phyloP scores from a whole-genome alignment of 2,113 vertebrate species.

The Onychorhynchus coronatus region DNA sequence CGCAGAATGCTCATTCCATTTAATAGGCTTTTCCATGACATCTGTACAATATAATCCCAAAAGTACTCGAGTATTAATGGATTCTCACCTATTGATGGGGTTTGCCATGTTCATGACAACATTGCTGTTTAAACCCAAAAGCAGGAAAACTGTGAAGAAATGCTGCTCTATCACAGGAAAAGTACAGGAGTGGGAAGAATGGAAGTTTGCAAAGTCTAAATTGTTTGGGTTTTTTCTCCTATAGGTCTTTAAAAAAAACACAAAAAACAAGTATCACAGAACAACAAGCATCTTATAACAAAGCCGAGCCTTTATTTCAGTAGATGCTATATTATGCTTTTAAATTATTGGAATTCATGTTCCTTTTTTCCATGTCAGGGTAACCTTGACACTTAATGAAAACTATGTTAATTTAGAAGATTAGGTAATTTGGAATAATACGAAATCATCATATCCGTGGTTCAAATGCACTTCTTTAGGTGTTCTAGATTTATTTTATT shows the following conservation, averaged over 20 bases:
- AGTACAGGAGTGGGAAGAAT: background rate
- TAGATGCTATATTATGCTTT: slow-evolving; percentile 8
- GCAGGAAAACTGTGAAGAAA: background rate
- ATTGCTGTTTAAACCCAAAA: background rate
- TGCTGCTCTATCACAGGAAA: background rate
- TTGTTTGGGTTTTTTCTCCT: background rate
- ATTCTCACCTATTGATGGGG: background rate
- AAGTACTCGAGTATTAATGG: background rate
- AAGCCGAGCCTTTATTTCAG: slow-evolving; percentile 2
- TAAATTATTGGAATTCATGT: slow-evolving; percentile 19
- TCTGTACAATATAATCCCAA: background rate
- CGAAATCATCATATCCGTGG: background rate
- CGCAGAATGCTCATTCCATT: background rate
- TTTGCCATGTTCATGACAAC: background rate
- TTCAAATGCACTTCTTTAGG: background rate
- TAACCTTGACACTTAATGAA: slow-evolving; percentile 38
- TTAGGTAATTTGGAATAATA: slow-evolving; percentile 49
- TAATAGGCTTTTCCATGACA: background rate
- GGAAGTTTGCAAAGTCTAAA: background rate
- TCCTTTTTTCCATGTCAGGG: background rate
- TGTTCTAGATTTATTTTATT: background rate
- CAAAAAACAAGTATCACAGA: background rate
- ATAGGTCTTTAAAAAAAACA: background rate
- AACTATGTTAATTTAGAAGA: slow-evolving; percentile 37
- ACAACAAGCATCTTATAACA: background rate